These are phyloP conservation scores for Gymnarchus niloticus DNA, from an alignment of 2,113 vertebrate genomes.

Conservation along the genomic window DNA sequence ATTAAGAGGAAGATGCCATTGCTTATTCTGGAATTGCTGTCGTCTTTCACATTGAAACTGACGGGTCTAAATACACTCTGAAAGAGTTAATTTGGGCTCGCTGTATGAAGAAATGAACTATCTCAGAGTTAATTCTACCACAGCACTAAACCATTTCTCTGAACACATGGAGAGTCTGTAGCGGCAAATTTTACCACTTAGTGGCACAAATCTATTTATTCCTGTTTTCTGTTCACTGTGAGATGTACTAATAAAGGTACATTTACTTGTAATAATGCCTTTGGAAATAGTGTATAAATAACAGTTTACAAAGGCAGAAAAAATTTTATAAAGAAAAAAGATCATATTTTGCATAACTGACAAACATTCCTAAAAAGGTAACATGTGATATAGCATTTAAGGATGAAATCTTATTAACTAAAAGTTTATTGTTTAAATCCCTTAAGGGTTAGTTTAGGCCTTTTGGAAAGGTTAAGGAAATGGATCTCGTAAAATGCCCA, in stretches of 20 bases:
- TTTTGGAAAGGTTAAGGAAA: neutral
- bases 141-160: conserved; percentile 2
- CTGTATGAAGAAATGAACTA: neutral
- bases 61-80: conserved; percentile 5
- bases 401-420: too few species aligned
- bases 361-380: neutral
- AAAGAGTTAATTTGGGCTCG: neutral
- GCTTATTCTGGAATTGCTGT: neutral
- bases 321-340: neutral
- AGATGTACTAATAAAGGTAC: neutral
- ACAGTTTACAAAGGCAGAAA: neutral
- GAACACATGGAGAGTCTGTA: neutral
- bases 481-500: neutral
- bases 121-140: conserved; percentile 5
- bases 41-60: neutral
- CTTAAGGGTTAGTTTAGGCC: too few species aligned
- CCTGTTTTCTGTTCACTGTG: neutral
- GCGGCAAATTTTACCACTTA: neutral
- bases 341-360: neutral
- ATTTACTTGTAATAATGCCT: neutral
- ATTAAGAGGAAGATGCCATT: neutral
- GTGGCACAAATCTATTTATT: conserved; percentile 1
- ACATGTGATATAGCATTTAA: too few species aligned
- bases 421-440: too few species aligned
- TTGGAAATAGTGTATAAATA: neutral